Base-by-base conservation (phyloP, 2,797 vertebrate genomes). In the Naso thynnoides region DNA sequence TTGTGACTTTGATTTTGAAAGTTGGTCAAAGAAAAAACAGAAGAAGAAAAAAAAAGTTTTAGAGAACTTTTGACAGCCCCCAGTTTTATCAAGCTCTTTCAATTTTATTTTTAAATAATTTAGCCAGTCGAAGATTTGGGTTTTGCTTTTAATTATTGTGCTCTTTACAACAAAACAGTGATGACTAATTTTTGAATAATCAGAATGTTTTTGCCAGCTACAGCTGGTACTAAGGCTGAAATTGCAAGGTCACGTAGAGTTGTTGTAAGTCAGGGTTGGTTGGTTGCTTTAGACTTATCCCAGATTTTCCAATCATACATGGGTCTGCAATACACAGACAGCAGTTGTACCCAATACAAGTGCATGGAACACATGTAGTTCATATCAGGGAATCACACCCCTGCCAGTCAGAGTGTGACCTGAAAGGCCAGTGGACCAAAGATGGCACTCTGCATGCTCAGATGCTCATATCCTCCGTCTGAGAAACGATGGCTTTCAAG, bases 361-460 rank as follows among this genome's bases (percentile, higher is more conserved):
- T 5, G 31, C 58, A 50, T 5, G 13, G 19, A 23, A 26, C 29
- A 68, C 27, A 41, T 48, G 70, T 56, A 61, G 42, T 61, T 79
- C 36, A 78, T 82, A 78, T 60, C 49, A 64, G 47, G 53, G 44
- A 65, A 83, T 83, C 68, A 61, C 50, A 69, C 56, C 64, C 48
- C 49, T 67, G 78, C 56, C 70, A 71, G 66, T 76, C 70, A 77
- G 70, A 65, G 31, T 15, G 18, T 71, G 47, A 78, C 84, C 70
- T 70, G 14, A 88, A 87, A 89, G 86, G 86, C 84, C 86, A 87
- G 45, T 47, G 59, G 77, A 76, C 80, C 58, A 63, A 81, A 83
- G 89, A 89, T 84, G 80, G 79, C 83, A 77, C 57, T 71, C 24
- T 41, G 79, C 70, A 78, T 79, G 82, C 82, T 88, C 78, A 65